Conservation (phyloP, 2,797 vertebrate species). For the Anabas testudineus region DNA sequence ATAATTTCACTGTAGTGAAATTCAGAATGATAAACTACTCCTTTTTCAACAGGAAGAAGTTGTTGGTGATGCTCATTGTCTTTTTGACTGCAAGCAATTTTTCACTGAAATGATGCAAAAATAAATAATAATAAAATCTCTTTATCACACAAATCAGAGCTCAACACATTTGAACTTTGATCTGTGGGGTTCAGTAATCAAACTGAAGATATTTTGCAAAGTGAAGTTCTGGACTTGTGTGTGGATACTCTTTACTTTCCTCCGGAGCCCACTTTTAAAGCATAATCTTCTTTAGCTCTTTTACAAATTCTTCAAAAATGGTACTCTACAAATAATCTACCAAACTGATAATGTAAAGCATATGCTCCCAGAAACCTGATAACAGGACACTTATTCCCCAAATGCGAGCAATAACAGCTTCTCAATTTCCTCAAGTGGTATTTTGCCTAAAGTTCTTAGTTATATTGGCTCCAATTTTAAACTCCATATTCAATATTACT, state of each 20-base stretch:
- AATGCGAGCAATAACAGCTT: background rate
- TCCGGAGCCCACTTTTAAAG: too few species aligned
- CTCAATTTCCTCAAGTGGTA: background rate
- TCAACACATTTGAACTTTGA: too few species aligned
- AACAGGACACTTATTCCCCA: background rate
- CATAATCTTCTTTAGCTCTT: too few species aligned
- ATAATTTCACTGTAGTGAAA: background rate
- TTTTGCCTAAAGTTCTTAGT: background rate
- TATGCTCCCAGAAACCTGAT: conserved; percentile 9
- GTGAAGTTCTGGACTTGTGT: too few species aligned
- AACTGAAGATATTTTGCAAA: too few species aligned
- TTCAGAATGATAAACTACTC: background rate
- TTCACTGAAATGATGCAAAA: conserved; percentile 6
- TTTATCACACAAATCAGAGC: background rate
- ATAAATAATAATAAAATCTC: too few species aligned
- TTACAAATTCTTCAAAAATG: background rate
- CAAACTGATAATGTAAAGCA: background rate
- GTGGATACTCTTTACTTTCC: too few species aligned
- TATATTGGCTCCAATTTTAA: background rate
- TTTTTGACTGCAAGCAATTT: background rate
- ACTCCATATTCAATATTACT: background rate
- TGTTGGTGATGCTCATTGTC: background rate
- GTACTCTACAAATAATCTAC: background rate
- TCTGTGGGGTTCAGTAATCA: too few species aligned
- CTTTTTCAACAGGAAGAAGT: conserved; percentile 11